These are phyloP conservation scores for Neomorphus geoffroyi DNA, from an alignment of 2,797 vertebrate genomes.

Conservation along the genomic window DNA sequence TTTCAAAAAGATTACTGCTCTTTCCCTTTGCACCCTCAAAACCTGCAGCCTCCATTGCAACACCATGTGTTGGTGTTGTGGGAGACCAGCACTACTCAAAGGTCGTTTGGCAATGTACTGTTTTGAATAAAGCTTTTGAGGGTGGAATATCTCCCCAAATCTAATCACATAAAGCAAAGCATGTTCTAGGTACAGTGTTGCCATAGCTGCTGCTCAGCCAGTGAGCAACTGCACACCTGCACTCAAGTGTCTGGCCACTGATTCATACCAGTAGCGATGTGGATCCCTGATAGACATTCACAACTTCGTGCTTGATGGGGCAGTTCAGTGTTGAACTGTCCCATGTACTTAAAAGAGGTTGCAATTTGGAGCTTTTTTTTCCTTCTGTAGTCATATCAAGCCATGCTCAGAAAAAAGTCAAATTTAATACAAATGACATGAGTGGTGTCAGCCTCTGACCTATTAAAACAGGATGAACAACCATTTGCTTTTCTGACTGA, in stretches of 20 bases:
- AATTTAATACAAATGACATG: background rate
- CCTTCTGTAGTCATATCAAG: background rate
- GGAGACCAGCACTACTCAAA: background rate
- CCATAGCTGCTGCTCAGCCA: background rate
- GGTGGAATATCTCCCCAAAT: background rate
- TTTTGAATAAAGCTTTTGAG: background rate
- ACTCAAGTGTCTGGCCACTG: background rate
- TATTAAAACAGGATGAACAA: background rate
- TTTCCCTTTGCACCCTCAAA: background rate
- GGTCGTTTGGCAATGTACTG: background rate
- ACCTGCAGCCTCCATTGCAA: background rate
- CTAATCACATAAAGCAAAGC: background rate
- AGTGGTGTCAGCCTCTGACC: background rate
- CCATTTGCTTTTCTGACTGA: background rate
- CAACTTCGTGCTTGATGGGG: background rate
- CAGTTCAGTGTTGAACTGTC: background rate
- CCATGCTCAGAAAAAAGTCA: background rate
- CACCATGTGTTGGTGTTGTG: background rate
- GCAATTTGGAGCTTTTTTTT: accelerated
- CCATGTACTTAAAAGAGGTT: background rate
- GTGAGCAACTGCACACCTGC: background rate
- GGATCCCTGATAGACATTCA: background rate
- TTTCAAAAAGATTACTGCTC: background rate
- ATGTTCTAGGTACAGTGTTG: background rate
- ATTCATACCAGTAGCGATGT: background rate